Evolutionary conservation across 2,888 invertebrate species (phyloP).

Genomic region (Hydrotaea cyrtoneurina): DNA sequence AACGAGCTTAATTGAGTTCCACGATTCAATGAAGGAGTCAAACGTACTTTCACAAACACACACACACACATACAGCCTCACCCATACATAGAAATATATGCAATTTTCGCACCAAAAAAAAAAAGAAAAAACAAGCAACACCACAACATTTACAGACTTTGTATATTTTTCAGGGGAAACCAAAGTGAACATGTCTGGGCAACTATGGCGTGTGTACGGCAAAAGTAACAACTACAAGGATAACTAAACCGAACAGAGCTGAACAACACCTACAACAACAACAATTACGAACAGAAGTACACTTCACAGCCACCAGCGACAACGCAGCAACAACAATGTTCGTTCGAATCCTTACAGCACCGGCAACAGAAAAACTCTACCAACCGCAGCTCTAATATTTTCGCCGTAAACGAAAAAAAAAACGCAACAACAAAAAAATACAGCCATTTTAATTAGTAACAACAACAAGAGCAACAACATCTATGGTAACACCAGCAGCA

Average conservation of each 20-base stretch:
- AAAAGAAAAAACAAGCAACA: background rate
- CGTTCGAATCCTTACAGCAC: constrained; percentile 30
- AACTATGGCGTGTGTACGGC: constrained; percentile 7
- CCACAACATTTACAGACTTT: constrained; percentile 28
- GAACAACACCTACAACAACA: background rate
- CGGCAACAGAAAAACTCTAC: constrained; percentile 3
- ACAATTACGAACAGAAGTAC: background rate
- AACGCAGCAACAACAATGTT: constrained; percentile 36
- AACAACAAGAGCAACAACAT: constrained; percentile 46
- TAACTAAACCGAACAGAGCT: background rate
- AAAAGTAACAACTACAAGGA: background rate
- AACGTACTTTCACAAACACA: constrained; percentile 34
- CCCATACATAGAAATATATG: background rate
- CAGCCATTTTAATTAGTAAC: constrained; percentile 63
- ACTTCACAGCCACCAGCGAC: constrained; percentile 10
- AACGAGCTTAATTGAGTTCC: constrained; percentile 68
- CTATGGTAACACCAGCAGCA: constrained; percentile 1
- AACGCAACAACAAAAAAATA: constrained; percentile 38
- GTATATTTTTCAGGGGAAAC: constrained; percentile 35
- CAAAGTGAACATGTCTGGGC: constrained; percentile 56
- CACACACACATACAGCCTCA: too few relatives aligned
- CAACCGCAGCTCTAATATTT: constrained; percentile 61
- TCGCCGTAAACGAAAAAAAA: background rate
- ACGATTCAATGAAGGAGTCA: constrained; percentile 40
- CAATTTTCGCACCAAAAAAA: background rate